Base-by-base conservation (phyloP, 53 echinoderm and acorn worm species). In the Henricia sp. region DNA sequence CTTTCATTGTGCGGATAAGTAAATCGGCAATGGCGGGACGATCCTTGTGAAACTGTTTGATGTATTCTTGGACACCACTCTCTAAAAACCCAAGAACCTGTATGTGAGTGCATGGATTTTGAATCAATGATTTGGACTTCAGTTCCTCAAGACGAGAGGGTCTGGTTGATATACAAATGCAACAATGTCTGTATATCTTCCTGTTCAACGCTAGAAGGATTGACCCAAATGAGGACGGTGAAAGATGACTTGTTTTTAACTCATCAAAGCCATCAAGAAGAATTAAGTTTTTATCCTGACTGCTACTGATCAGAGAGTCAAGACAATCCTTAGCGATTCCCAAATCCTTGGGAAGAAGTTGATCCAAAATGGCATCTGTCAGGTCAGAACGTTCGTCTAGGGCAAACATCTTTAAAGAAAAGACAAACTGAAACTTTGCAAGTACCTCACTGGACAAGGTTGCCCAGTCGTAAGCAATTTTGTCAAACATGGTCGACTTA, bases 381-480 rank as follows among this genome's bases (percentile, higher is more conserved):
- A 73, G 54, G 33, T 43, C 48, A 17, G 50, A 63, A 24, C 30
- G 30, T 44, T 41, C 50, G 23, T 26, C 23, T 24, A 82, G n/a
- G 10, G 48, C 48, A 64, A 3, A 37, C 67, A 82, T 65, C 30
- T 82, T 50, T 14, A 82, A 64, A 48, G 20, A 34, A 50, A 82
- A 50, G 35, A 82, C 82, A 42, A 82, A 67, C 9, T 66, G 41
- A 23, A 28, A 82, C 40, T 29, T 17, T 33, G 8, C 17, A 9
- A 82, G 48, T 25, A 51, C 33, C 21, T 4, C 6, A 56, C 19
- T 24, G 13, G 55, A 13, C 14, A 38, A 36, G 20, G 37, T 2
- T 52, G 68, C 51, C 83, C 83, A 83, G n/a, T 52, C 68, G 30
- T 83, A 83, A 32, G 83, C 67, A 32, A 83, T 66, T 68, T 83